Conservation (phyloP, 2,888 invertebrate genomes). For the Liodrosophila aerea region DNA sequence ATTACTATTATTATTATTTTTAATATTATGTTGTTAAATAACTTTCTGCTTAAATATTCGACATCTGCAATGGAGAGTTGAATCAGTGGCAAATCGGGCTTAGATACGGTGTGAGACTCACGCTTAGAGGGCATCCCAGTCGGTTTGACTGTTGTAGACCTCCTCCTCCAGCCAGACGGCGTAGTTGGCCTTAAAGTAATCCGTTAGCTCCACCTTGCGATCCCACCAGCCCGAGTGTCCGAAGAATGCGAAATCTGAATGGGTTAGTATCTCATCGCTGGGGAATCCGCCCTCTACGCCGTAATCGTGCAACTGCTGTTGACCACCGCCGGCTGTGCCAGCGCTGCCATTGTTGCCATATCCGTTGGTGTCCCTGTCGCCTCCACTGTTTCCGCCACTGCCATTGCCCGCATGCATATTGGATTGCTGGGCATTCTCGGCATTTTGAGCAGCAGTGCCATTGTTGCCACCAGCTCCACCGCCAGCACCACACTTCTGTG, state of each 20-base stretch:
- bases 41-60: conserved; percentile 63
- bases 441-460: conserved; percentile 78
- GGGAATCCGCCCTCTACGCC: conserved; percentile 81
- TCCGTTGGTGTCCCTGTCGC: conserved; percentile 63
- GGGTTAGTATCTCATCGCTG: conserved; percentile 81
- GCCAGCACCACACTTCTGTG: conserved; percentile 80
- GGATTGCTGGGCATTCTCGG: conserved; percentile 71
- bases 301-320: conserved; percentile 74
- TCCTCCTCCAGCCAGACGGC: conserved; percentile 98
- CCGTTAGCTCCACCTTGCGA: conserved; percentile 88
- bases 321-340: conserved; percentile 49
- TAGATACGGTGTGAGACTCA: conserved; percentile 1
- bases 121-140: conserved; percentile 86
- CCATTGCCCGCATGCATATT: conserved; percentile 72
- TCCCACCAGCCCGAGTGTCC: conserved; percentile 83
- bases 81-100: too few species aligned
- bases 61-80: neutral
- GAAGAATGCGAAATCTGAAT: conserved; percentile 81
- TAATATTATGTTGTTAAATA: conserved; percentile 25
- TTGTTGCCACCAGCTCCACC: conserved; percentile 65
- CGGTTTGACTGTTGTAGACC: conserved; percentile 93
- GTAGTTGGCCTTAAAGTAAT: conserved; percentile 96
- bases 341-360: conserved; percentile 55
- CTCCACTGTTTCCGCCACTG: conserved; percentile 56
- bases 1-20: conserved; percentile 61